Evolutionary conservation across 2,888 invertebrate species (phyloP), one percentile per base, ranked within the genome.

Genomic region (Odontocolon sp.): DNA sequence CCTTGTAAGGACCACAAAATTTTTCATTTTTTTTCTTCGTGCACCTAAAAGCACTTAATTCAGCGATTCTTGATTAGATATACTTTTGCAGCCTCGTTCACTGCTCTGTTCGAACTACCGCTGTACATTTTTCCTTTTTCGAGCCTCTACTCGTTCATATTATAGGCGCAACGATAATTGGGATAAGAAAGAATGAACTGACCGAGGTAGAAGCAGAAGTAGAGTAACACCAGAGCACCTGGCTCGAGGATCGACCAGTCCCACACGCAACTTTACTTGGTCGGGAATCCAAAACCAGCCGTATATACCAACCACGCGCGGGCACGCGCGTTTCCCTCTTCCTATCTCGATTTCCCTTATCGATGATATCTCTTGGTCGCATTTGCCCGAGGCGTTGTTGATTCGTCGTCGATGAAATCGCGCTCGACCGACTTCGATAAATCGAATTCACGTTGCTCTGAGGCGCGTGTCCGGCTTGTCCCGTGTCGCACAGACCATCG

Each of bases 161-260:
- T 52, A 31, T 68, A 54, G 45, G 54, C 36, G 14, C 57, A 57
- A 59, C 42, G 54, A 77, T 77, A 77, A 77, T 77, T 72, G 50
- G 68, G 63, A 66, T 36, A 23, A 59, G 26, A 72, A 66, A 63
- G 21, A 31, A 40, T 40, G 68, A 63, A 64, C 38, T 16, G 47
- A 64, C 50, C 56, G 50, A 18, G 54, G 11, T 16, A 26, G 40
- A 6, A 57, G 63, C 66, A 52, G 31, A 26, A 47, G 26, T 56
- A 28, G 56, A n/a, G n/a, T n/a, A n/a, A n/a, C n/a, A n/a, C n/a
- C n/a, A n/a, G 45, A 74, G 71, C 76, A 77, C 76, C 76, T 77
- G 76, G 76, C 71, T 50, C 28, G 11, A 16, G 42, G 67, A 72
- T 61, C 68, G 71, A 33, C 18, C 40, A 33, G 31, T 36, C 57